A percentile compares a stretch with the other conserved stretches of the same genome.
phyloP scores from a whole-genome alignment of 2,113 vertebrate genomes.

The Smithornis capensis region DNA sequence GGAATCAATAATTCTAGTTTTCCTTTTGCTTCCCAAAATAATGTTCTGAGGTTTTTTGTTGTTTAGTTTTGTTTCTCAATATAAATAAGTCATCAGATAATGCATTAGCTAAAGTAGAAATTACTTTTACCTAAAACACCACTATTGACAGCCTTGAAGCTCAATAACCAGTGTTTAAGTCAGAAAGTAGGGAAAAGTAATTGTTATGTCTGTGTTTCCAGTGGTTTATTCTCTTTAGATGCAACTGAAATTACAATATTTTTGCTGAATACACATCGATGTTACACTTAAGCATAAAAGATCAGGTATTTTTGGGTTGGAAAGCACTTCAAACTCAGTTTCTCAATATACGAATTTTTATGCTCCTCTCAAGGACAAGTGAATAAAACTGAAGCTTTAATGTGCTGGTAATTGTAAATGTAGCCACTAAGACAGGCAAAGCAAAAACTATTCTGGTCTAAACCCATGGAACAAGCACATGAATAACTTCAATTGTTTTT shows the following conservation, averaged over 20 bases:
- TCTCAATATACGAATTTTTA: background rate
- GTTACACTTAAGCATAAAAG: constrained; percentile 27
- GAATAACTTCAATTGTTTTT: background rate
- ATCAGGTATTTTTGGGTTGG: constrained; percentile 35
- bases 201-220: background rate
- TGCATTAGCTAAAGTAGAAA: background rate
- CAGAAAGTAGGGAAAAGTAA: background rate
- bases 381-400: constrained; percentile 28
- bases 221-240: constrained; percentile 8
- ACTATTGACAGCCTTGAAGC: background rate
- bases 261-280: background rate
- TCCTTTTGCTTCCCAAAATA: background rate
- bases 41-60: background rate
- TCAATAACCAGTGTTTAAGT: background rate
- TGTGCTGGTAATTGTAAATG: background rate
- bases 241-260: constrained; percentile 8
- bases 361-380: background rate
- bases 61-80: background rate
- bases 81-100: background rate
- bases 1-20: background rate
- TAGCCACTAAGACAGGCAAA: background rate
- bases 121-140: background rate
- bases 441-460: background rate
- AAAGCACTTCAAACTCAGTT: constrained; percentile 5
- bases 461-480: background rate